phyloP scores from a whole-genome alignment of 2,113 vertebrate genomes.

The Triplophysa siluroides region DNA sequence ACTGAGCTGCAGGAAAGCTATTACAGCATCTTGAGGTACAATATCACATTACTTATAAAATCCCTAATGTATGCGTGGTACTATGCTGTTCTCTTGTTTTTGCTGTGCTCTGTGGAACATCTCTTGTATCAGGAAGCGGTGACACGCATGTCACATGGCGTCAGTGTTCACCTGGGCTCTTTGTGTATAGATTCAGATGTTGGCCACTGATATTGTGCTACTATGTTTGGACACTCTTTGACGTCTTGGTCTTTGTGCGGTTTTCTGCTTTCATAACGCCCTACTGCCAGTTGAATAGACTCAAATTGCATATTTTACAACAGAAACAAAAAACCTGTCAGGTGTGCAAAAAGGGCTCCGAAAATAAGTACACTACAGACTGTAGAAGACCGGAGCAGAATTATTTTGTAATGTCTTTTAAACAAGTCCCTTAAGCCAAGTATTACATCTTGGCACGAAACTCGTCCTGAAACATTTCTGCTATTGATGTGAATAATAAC shows the following conservation, averaged over 20 bases:
- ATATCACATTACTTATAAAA: no score
- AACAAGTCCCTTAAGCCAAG: background rate
- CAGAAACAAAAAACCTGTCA: background rate
- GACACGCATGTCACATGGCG: conserved; percentile 5
- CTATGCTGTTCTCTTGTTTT: background rate
- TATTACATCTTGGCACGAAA: background rate
- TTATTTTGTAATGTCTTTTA: background rate
- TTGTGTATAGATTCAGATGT: conserved; percentile 27
- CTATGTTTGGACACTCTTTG: background rate
- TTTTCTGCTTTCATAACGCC: conserved; percentile 21
- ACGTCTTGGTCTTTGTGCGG: conserved; percentile 16
- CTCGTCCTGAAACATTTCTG: no score
- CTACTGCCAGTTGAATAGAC: background rate
- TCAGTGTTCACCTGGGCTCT: conserved; percentile 23
- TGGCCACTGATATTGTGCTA: background rate
- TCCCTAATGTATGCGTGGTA: background rate
- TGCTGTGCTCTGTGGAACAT: background rate
- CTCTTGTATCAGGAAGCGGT: conserved; percentile 36
- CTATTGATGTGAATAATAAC: no score
- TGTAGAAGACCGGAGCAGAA: background rate
- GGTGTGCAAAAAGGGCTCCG: background rate
- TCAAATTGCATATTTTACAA: conserved; percentile 6
- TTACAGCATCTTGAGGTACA: no score
- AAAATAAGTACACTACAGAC: background rate
- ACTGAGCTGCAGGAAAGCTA: no score